A percentile compares a stretch with the other conserved stretches of the same genome.
phyloP scores from a whole-genome alignment of 2,797 vertebrate genomes.

The Benthosema pterotum region DNA sequence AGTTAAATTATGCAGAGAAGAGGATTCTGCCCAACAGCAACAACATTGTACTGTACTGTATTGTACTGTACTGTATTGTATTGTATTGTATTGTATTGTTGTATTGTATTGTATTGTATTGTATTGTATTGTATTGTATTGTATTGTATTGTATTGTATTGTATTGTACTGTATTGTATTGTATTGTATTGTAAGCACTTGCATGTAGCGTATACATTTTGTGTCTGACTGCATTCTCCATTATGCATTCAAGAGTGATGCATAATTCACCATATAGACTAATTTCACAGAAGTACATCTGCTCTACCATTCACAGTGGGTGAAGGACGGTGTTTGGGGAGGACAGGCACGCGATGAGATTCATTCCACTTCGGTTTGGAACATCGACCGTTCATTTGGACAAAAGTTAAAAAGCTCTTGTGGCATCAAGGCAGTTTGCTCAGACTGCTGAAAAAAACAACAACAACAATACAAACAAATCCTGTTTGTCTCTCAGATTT shows the following conservation, averaged over 20 bases:
- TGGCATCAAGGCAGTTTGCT: background rate
- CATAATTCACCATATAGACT: constrained; percentile 70
- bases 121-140: no score
- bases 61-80: no score
- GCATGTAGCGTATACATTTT: constrained; percentile 8
- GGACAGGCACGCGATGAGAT: constrained; percentile 59
- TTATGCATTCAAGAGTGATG: constrained; percentile 62
- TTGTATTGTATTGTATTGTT: no score
- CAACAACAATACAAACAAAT: no score
- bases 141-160: no score
- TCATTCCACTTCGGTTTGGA: constrained; percentile 6
- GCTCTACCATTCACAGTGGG: constrained; percentile 61
- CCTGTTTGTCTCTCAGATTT: constrained; percentile 1
- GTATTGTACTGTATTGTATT: no score
- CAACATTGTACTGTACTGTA: no score
- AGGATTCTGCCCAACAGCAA: no score
- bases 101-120: no score
- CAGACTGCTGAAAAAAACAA: background rate
- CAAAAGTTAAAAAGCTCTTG: constrained; percentile 18
- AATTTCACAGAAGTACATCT: constrained; percentile 70
- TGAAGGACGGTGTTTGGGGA: constrained; percentile 58
- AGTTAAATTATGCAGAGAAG: no score
- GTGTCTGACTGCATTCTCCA: constrained; percentile 34
- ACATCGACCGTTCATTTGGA: background rate
- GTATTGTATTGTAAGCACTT: background rate